Conservation (phyloP, 2,888 invertebrate genomes). For the Melipona beecheii region DNA sequence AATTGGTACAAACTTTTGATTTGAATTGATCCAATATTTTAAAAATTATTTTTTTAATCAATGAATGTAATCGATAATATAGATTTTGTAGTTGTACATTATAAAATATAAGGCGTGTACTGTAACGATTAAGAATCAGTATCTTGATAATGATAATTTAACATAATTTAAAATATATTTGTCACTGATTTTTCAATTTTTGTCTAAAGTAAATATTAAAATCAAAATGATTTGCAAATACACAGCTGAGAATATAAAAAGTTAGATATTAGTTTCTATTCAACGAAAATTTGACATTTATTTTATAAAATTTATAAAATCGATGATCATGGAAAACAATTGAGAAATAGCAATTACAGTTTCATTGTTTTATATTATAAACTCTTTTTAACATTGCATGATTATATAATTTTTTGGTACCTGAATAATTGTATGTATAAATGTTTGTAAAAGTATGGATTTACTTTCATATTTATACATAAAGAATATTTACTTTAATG, state of each 20-base stretch:
- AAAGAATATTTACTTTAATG: constrained; percentile 47
- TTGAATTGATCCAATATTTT: constrained; percentile 35
- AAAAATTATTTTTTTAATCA: constrained; percentile 20
- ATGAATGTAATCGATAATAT: constrained; percentile 1
- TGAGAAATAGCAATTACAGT: constrained; percentile 24
- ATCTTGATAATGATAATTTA: constrained; percentile 7
- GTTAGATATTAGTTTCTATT: constrained; percentile 17
- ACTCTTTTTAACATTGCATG: constrained; percentile 46
- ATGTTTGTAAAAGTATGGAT: constrained; percentile 60
- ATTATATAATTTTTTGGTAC: constrained; percentile 49
- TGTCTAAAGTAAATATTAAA: constrained; percentile 11
- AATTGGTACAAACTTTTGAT: constrained; percentile 56
- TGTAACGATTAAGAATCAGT: constrained; percentile 16
- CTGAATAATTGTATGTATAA: constrained; percentile 53
- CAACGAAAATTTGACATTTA: constrained; percentile 24
- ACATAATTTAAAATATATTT: constrained; percentile 16
- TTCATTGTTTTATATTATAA: constrained; percentile 33
- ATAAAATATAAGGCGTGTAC: constrained; percentile 6
- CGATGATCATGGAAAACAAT: constrained; percentile 21
- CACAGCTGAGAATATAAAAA: constrained; percentile 22
- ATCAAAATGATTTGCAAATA: not conserved
- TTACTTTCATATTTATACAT: constrained; percentile 63
- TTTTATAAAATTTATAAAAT: constrained; percentile 43
- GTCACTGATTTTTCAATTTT: not conserved
- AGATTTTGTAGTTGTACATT: not conserved